Evolutionary conservation across 2,888 invertebrate genomes (phyloP), one percentile per base, ranked within the genome.

Genomic region (Aphodius granarius): DNA sequence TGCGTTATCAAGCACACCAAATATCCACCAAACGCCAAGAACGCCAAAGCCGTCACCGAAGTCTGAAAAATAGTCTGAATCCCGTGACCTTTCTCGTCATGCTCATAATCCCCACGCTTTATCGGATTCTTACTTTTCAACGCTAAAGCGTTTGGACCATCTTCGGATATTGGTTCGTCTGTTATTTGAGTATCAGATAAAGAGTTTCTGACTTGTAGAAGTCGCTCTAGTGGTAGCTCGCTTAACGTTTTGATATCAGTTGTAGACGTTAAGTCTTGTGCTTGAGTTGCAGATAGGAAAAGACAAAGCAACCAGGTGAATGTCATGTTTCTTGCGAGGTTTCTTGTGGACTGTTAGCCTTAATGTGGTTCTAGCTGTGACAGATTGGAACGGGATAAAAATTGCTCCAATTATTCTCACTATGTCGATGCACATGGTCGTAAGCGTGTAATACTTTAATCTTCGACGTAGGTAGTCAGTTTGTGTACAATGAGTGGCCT

Each of bases 1-100:
- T 94, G 92, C 21, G 94, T 92, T 73, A 95, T 92, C 70, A 95
- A 87, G 81, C 94, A 94, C 0, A 95, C 84, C 18, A 96, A 86
- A 83, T 96, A 96, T 0, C 95, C 95, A 0, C 95, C 95, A 82
- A 96, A 96, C 0, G 95, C 95, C 5, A 95, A 86, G 86, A 95
- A 95, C 0, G 95, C 93, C 73, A 95, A 86, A 0, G 94, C 91
- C 0, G 95, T 95, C 9, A 95, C 90, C 0, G 95, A 93, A 80
- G 94, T 89, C 78, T 95, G 93, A 82, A 95, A 95, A 72, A 95
- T 90, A 68, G 92, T 92, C 79, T 93, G 92, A 71, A 95, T 78
- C 21, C 91, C 89, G 66, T 89, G 82, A 13, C 81, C 72, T 62
- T 82, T 79, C 6, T 83, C 78, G 16, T 83, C 82, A 4, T 79